A percentile compares a stretch with the other conserved stretches of the same genome.
Conservation (phyloP, 2,113 vertebrate species). For the Calyptommatus sinebrachiatus region DNA sequence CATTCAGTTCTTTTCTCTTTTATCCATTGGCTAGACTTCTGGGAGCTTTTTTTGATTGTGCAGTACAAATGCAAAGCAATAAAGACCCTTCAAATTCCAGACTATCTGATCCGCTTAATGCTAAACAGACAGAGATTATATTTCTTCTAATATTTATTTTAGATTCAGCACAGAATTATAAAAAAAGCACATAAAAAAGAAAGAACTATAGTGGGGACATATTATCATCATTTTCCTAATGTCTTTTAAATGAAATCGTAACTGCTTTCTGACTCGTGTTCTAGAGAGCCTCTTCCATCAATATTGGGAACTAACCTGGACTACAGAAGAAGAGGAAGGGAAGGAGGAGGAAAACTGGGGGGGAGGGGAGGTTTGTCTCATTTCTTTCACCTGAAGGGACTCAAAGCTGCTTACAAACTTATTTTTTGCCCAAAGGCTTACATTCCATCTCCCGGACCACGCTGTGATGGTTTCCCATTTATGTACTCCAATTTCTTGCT, state of each 20-base stretch:
- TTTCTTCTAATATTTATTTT: constrained; percentile 16
- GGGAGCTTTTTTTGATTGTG: constrained; percentile 6
- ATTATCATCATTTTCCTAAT: background rate
- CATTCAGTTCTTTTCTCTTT: constrained; percentile 20
- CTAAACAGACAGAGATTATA: background rate
- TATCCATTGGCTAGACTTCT: background rate
- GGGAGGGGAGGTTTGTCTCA: too few species aligned
- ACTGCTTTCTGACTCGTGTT: constrained; percentile 3
- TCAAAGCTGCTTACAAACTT: too few species aligned
- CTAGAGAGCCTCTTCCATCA: background rate
- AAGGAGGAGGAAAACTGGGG: too few species aligned
- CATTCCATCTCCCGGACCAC: too few species aligned
- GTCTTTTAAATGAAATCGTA: background rate
- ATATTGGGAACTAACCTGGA: too few species aligned
- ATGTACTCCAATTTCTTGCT: too few species aligned
- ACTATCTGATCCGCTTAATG: background rate
- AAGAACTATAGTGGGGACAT: background rate
- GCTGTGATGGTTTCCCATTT: too few species aligned
- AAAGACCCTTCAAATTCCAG: background rate
- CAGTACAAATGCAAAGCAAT: background rate
- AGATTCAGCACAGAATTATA: background rate
- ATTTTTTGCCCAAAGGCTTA: too few species aligned
- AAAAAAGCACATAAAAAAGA: background rate
- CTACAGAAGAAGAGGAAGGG: too few species aligned
- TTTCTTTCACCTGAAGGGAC: too few species aligned